A percentile compares a stretch with the other conserved stretches of the same genome.
These are phyloP conservation scores for Tubulanus polymorphus DNA, from an alignment of 2,888 invertebrate species.

Conservation along the genomic window DNA sequence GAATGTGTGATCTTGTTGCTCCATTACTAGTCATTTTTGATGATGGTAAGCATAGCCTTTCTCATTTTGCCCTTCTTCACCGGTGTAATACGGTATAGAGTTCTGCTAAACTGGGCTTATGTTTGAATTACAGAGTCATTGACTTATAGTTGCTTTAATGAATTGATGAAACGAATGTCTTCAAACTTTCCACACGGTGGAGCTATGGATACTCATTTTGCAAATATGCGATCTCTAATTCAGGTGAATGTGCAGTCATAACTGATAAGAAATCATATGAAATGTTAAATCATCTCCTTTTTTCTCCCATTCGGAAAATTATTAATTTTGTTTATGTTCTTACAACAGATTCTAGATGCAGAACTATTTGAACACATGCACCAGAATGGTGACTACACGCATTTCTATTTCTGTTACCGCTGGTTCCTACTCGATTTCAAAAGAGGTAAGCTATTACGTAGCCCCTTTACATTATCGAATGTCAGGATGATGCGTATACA, in stretches of 20 bases:
- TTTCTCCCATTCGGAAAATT: too few relatives aligned
- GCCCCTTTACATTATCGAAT: too few relatives aligned
- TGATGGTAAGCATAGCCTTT: conserved; percentile 64
- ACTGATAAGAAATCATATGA: too few relatives aligned
- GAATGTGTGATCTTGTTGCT: conserved; percentile 94
- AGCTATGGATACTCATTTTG: conserved; percentile 94
- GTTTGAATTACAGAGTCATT: conserved; percentile 64
- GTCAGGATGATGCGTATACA: too few relatives aligned
- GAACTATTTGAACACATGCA: conserved; percentile 94
- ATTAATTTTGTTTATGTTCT: background rate
- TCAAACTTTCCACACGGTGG: conserved; percentile 86
- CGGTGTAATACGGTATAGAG: background rate
- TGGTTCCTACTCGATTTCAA: conserved; percentile 97
- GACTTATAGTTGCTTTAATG: conserved; percentile 86
- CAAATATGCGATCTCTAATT: conserved; percentile 76
- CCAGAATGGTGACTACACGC: conserved; percentile 91
- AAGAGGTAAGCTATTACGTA: conserved; percentile 65
- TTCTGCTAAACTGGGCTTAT: background rate
- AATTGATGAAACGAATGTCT: conserved; percentile 83
- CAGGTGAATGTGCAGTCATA: conserved; percentile 48
- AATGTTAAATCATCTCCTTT: too few relatives aligned
- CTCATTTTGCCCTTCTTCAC: too few relatives aligned
- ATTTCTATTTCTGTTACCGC: conserved; percentile 95
- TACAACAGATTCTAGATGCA: conserved; percentile 79
- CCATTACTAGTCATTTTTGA: conserved; percentile 87